A percentile compares a stretch with the other conserved stretches of the same genome.
phyloP scores from a whole-genome alignment of 1,140 invertebrate genomes.

The Cherax destructor region DNA sequence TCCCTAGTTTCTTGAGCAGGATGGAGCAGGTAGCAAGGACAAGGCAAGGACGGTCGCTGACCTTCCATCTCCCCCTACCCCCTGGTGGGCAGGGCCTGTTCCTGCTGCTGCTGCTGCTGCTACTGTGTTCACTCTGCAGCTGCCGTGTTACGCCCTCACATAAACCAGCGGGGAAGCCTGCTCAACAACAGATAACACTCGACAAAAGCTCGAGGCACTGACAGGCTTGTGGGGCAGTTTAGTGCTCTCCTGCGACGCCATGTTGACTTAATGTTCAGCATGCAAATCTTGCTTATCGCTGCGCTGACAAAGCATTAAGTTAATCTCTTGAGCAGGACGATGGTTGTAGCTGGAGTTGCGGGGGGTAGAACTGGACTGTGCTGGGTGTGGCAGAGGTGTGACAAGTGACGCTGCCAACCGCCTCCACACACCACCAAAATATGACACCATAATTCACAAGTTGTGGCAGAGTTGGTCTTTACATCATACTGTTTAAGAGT shows the following conservation, averaged over 20 bases:
- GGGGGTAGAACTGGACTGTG: not conserved
- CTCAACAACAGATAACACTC: slow-evolving; percentile 1
- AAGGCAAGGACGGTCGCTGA: slow-evolving; percentile 4
- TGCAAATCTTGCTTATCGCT: not conserved
- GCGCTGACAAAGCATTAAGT: not conserved
- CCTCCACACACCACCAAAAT: not conserved
- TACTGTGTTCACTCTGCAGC: slow-evolving; percentile 1
- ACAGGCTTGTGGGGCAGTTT: not conserved
- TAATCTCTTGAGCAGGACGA: not conserved
- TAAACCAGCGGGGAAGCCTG: not conserved
- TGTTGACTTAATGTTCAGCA: not conserved
- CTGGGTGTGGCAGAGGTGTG: not conserved
- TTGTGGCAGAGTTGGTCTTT: not conserved
- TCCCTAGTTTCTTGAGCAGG: not conserved
- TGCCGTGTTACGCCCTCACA: slow-evolving; percentile 13
- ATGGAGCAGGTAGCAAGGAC: slow-evolving; percentile 1
- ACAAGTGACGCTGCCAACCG: not conserved
- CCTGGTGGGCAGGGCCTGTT: not conserved
- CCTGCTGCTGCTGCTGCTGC: not conserved
- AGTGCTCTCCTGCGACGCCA: not conserved
- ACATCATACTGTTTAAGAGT: not conserved
- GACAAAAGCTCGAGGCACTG: not conserved
- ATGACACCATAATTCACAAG: not conserved
- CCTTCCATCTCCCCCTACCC: not conserved
- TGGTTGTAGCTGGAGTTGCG: not conserved